Base-by-base conservation (phyloP, 1,140 invertebrate genomes). In the Cotesia typhae region DNA sequence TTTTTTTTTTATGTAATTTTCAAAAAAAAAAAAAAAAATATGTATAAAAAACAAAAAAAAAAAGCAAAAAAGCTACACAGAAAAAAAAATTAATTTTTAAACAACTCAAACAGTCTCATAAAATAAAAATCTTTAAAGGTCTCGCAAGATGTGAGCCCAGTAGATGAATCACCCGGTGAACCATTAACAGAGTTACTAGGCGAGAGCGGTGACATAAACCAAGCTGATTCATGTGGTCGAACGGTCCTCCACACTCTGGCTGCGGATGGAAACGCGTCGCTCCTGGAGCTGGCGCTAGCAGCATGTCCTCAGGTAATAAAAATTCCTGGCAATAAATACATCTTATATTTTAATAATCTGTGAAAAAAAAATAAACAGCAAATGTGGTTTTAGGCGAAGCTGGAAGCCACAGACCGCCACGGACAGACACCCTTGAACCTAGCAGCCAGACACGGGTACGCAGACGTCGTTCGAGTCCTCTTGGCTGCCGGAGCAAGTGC, bases 401-500 rank as follows among this genome's bases (percentile, higher is more conserved):
- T 92, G 41, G 91, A 93, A 81, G 88, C 89, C 3, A 88, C 88
- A 61, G 94, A 95, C 80, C 89, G 90, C 57, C 92, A 94, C 74
- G 94, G 94, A 2, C 93, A 95, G 80, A 95, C 94, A 5, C 92
- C 94, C 12, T 84, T 96, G 57, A 95, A 96, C 83, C 89, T 94
- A 57, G 94, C 95, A 2, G 93, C 95, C 1, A 88, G 94, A 36
- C 92, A 94, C 79, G 96, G 91, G 41, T 94, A 96, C 78, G 90
- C 91, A 6, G 89, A 90, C 64, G 90, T 93, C 17, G 93, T 94
- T 28, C 92, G 92, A 74, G 88, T 91, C 17, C 83, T 95, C 28
- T 80, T 95, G 36, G 89, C 91, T 75, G 92, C 92, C 3, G 94
- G 94, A 1, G 94, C 95, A 0, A 88, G 90, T 76, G 89, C 92